These are phyloP conservation scores for Silurus glanis DNA, from an alignment of 2,113 vertebrate species.

Conservation along the genomic window DNA sequence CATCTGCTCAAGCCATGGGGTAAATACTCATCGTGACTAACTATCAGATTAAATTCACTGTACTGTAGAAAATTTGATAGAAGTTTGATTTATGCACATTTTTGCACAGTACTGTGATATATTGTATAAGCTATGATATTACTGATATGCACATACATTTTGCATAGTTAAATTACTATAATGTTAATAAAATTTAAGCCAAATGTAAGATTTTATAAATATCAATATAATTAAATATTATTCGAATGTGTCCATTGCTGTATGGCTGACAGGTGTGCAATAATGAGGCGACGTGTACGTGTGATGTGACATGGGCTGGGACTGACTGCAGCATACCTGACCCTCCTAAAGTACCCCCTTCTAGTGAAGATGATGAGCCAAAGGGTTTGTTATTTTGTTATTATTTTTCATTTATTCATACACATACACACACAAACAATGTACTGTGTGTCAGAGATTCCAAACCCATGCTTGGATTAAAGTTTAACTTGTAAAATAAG, in stretches of 20 bases:
- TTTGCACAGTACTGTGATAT: background rate
- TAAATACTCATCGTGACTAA: slow-evolving; percentile 70
- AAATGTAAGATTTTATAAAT: background rate
- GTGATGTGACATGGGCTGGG: slow-evolving; percentile 91
- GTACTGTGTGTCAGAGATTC: background rate
- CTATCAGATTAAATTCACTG: background rate
- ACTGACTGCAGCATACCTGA: slow-evolving; percentile 98
- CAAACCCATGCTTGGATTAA: background rate
- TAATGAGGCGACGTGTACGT: slow-evolving; percentile 97
- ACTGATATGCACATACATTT: background rate
- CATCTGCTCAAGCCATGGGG: slow-evolving; percentile 96
- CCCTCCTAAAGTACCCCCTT: slow-evolving; percentile 79
- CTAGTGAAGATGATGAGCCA: slow-evolving; percentile 84
- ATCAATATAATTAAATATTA: background rate
- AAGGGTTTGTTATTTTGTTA: slow-evolving; percentile 88
- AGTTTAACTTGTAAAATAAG: background rate
- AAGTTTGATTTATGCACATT: background rate
- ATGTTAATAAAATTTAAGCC: background rate
- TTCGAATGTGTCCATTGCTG: slow-evolving; percentile 35
- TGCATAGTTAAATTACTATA: background rate
- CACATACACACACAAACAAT: background rate
- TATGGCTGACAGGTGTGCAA: slow-evolving; percentile 84
- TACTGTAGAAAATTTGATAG: background rate
- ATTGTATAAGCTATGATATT: background rate
- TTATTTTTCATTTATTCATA: slow-evolving; percentile 21